Conservation (phyloP, 2,797 vertebrate genomes). For the Myotis pilosus region DNA sequence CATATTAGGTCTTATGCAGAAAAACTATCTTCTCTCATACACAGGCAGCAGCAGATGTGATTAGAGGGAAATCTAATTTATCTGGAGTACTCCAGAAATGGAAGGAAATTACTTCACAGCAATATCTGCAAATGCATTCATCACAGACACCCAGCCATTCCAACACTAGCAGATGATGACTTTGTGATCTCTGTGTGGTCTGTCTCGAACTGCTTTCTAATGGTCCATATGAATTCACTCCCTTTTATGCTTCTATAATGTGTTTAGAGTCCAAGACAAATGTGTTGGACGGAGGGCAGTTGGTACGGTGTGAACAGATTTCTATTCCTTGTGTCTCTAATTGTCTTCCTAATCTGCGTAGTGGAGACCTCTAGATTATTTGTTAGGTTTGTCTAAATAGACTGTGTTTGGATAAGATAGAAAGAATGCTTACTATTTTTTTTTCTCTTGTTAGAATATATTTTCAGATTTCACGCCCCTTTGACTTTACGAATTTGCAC, state of each 20-base stretch:
- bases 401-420: background rate
- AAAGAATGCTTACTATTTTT: background rate
- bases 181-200: constrained; percentile 82
- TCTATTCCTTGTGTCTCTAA: constrained; percentile 19
- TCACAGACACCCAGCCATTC: constrained; percentile 82
- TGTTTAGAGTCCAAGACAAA: constrained; percentile 45
- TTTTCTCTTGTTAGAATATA: background rate
- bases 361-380: background rate
- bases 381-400: background rate
- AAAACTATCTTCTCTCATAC: constrained; percentile 82
- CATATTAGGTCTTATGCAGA: constrained; percentile 76
- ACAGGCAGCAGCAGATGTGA: constrained; percentile 84
- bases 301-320: background rate
- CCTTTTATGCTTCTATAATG: constrained; percentile 45
- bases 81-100: constrained; percentile 84
- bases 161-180: constrained; percentile 77
- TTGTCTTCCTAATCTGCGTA: background rate
- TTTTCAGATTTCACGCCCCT: background rate
- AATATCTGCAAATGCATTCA: constrained; percentile 88
- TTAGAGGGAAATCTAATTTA: constrained; percentile 88
- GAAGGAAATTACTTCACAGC: constrained; percentile 86
- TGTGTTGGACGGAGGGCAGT: background rate
- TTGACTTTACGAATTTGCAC: constrained; percentile 35
- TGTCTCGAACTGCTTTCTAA: constrained; percentile 81
- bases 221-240: constrained; percentile 65